Conservation (phyloP, 2,113 vertebrate genomes). For the Microtus montanus region DNA sequence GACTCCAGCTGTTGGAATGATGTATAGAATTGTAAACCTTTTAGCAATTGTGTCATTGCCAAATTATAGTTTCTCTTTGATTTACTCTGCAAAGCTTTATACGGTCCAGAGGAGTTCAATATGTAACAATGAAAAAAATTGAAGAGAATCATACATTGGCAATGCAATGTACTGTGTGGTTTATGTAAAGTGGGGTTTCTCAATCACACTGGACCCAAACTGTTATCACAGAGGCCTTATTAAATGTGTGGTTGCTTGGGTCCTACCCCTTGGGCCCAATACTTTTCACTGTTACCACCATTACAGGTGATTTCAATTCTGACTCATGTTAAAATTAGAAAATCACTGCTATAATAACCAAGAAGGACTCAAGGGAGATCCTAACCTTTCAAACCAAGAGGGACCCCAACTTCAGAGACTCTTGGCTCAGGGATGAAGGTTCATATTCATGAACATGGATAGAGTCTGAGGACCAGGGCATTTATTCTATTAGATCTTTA, state of each 20-base stretch:
- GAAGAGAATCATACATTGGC: neutral
- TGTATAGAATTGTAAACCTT: slow-evolving; percentile 67
- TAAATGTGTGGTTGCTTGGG: neutral
- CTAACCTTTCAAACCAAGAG: neutral
- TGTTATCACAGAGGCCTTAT: neutral
- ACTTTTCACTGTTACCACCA: neutral
- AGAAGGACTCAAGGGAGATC: neutral
- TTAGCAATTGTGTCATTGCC: slow-evolving; percentile 57
- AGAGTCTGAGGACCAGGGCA: neutral
- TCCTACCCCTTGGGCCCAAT: neutral
- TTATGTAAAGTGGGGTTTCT: slow-evolving; percentile 24
- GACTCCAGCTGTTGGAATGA: slow-evolving; percentile 57
- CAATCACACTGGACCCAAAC: neutral
- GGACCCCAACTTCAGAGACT: neutral
- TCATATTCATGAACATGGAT: neutral
- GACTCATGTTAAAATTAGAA: neutral
- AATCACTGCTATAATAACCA: neutral
- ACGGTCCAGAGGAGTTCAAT: slow-evolving; percentile 1
- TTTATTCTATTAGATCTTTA: neutral
- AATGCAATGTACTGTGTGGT: neutral
- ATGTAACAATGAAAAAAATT: neutral
- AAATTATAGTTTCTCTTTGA: slow-evolving; percentile 67
- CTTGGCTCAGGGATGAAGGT: neutral
- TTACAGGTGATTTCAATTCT: neutral
- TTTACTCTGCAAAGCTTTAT: slow-evolving; percentile 50